phyloP scores from a whole-genome alignment of 2,797 vertebrate species.

The Anguilla pacifica region DNA sequence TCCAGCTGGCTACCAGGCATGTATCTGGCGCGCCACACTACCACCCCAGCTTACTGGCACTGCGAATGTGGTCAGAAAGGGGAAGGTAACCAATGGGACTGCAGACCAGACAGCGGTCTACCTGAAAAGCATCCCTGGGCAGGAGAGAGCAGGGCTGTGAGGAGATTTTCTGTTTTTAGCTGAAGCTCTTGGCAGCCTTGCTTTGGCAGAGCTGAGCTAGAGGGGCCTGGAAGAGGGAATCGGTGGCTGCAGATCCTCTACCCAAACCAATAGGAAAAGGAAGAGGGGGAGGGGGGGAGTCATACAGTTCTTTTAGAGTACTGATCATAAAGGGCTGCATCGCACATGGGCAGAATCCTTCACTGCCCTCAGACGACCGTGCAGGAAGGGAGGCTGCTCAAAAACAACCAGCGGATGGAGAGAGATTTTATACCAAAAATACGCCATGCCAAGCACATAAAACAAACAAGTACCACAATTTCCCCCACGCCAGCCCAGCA shows the following conservation, averaged over 20 bases:
- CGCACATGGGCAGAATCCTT: conserved; percentile 35
- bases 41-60: neutral
- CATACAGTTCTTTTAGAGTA: neutral
- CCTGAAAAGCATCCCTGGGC: conserved; percentile 19
- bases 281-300: neutral
- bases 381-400: conserved; percentile 55
- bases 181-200: conserved; percentile 53
- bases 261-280: conserved; percentile 3
- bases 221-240: conserved; percentile 63
- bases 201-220: conserved; percentile 67
- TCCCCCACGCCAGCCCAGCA: conserved; percentile 42
- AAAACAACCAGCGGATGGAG: conserved; percentile 51
- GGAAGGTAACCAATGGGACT: neutral
- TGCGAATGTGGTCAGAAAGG: neutral
- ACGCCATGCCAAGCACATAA: conserved; percentile 43
- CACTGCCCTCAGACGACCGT: conserved; percentile 42
- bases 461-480: conserved; percentile 51
- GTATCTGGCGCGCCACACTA: neutral
- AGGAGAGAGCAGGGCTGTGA: conserved; percentile 37
- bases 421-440: conserved; percentile 36
- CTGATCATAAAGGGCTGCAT: neutral
- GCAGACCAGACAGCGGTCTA: conserved; percentile 37
- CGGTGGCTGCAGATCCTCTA: conserved; percentile 35
- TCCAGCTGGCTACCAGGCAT: neutral
- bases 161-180: conserved; percentile 50